Conservation (phyloP, 37 sponge, comb jelly and placozoan genomes). For the Ianthella basta region DNA sequence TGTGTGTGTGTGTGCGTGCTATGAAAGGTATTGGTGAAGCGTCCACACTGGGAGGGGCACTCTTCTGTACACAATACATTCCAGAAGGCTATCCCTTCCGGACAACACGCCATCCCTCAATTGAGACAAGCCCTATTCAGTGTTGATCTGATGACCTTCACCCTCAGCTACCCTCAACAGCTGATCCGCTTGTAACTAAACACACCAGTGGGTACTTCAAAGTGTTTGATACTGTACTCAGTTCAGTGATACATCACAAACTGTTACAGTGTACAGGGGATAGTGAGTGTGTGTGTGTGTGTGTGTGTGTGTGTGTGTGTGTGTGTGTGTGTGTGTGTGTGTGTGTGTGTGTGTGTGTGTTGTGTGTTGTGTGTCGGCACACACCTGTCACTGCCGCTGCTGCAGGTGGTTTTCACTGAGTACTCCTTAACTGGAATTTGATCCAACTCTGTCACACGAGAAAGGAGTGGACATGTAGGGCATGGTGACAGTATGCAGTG, state of each 20-base stretch:
- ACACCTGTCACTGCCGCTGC: not conserved
- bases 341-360: conserved; percentile 25
- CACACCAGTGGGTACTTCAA: not conserved
- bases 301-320: conserved; percentile 37
- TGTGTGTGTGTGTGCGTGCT: too few relatives aligned
- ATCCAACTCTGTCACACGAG: too few relatives aligned
- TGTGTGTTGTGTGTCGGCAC: not conserved
- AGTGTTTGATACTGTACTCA: too few relatives aligned
- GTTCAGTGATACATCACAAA: too few relatives aligned
- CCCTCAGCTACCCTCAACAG: too few relatives aligned
- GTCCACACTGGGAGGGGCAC: too few relatives aligned
- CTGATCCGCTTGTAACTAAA: not conserved
- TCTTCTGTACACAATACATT: too few relatives aligned
- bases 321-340: conserved; percentile 29
- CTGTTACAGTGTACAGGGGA: not conserved
- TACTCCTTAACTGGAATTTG: too few relatives aligned
- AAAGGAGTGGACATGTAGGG: too few relatives aligned
- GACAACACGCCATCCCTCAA: not conserved
- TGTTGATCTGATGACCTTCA: not conserved
- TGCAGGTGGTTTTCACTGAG: too few relatives aligned
- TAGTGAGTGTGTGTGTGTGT: conserved; percentile 41
- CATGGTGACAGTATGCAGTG: too few relatives aligned
- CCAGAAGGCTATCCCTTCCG: not conserved
- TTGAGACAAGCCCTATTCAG: not conserved
- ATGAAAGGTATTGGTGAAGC: too few relatives aligned